Conservation (phyloP, 1,140 invertebrate genomes). For the Euwallacea fornicatus region DNA sequence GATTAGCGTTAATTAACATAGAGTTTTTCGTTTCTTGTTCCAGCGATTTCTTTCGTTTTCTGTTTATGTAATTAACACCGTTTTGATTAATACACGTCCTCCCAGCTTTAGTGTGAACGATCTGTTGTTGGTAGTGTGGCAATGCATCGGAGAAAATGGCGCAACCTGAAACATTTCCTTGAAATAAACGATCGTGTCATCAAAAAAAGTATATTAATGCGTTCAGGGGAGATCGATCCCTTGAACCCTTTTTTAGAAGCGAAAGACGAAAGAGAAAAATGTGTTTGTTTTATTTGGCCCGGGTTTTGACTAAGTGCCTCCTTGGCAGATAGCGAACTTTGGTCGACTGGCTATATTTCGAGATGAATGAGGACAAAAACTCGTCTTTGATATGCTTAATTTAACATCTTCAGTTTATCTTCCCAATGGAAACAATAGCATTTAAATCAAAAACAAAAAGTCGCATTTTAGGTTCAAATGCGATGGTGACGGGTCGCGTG, state of each 20-base stretch:
- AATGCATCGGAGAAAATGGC: neutral
- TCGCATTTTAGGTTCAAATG: too few species aligned
- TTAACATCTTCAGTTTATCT: conserved; percentile 37
- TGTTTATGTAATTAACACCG: conserved; percentile 28
- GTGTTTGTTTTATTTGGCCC: conserved; percentile 44
- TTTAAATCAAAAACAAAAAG: too few species aligned
- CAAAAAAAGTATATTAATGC: conserved; percentile 27
- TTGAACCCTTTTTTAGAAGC: conserved; percentile 26
- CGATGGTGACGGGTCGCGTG: neutral
- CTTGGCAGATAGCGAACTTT: conserved; percentile 42
- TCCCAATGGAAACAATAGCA: too few species aligned
- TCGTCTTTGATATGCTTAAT: conserved; percentile 39
- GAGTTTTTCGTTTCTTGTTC: conserved; percentile 35
- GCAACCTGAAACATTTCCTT: conserved; percentile 8
- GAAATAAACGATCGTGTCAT: conserved; percentile 20
- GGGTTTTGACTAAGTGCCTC: conserved; percentile 44
- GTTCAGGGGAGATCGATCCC: conserved; percentile 13
- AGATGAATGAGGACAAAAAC: conserved; percentile 34
- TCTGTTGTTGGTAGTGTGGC: too few species aligned
- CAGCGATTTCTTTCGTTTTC: conserved; percentile 29
- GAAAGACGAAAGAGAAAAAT: conserved; percentile 42
- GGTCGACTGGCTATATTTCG: conserved; percentile 29
- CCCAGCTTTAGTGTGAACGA: too few species aligned
- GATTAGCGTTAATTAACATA: conserved; percentile 45
- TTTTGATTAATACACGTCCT: conserved; percentile 23